A percentile compares a stretch with the other conserved stretches of the same genome.
Evolutionary conservation across 1,140 invertebrate species (phyloP).

Genomic region (Cryptotermes secundus): DNA sequence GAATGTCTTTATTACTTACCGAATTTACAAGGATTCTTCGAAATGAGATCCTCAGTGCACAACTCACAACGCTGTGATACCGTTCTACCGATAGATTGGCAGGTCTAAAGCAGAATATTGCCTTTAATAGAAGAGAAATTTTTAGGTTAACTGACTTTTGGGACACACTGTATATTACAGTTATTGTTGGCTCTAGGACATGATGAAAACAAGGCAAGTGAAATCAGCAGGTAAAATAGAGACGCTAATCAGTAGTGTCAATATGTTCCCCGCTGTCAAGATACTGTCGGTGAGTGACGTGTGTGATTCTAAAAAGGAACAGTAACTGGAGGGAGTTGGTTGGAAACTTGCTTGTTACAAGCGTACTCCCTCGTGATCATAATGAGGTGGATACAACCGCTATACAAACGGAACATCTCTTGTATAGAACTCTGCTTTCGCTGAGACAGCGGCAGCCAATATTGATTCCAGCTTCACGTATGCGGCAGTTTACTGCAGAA

Average conservation of each 20-base stretch:
- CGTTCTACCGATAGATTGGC: too few relatives aligned
- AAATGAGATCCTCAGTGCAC: too few relatives aligned
- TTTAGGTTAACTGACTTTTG: too few relatives aligned
- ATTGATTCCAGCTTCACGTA: background rate
- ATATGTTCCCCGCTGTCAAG: background rate
- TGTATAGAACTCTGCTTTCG: background rate
- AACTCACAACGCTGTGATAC: too few relatives aligned
- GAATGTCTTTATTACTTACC: too few relatives aligned
- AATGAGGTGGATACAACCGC: background rate
- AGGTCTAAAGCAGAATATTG: too few relatives aligned
- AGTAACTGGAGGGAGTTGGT: background rate
- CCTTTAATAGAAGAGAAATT: too few relatives aligned
- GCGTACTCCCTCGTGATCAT: background rate
- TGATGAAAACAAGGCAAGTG: background rate
- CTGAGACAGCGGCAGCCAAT: background rate
- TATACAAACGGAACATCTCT: background rate
- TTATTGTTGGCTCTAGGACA: too few relatives aligned
- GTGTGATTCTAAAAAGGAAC: too few relatives aligned
- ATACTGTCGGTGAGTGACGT: background rate
- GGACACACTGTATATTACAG: too few relatives aligned
- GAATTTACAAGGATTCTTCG: too few relatives aligned
- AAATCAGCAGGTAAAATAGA: background rate
- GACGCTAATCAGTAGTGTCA: background rate
- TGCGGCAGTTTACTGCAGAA: background rate
- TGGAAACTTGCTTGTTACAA: background rate